Evolutionary conservation across 2,797 vertebrate genomes (phyloP).

Genomic region (Astyanax mexicanus): DNA sequence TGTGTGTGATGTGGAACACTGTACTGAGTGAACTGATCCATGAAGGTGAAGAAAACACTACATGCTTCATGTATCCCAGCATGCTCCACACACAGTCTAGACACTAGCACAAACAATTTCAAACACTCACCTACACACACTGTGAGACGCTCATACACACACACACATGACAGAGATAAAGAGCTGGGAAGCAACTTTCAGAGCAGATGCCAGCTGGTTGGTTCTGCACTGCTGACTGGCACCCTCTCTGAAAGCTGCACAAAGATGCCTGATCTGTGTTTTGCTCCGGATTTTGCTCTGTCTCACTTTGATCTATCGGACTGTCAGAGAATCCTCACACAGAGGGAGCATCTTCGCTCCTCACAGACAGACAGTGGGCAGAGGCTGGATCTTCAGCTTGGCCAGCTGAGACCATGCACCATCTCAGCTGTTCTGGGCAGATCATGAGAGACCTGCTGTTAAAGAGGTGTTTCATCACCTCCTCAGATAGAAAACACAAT

Average conservation of each 20-base stretch:
- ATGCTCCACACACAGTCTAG: neutral
- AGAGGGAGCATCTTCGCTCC: neutral
- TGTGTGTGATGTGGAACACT: too few relatives aligned
- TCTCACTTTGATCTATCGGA: conserved; percentile 41
- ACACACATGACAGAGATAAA: too few relatives aligned
- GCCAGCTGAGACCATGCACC: neutral
- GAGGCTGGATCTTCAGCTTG: neutral
- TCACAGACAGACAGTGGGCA: neutral
- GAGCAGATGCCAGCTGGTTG: conserved; percentile 28
- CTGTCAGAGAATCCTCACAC: conserved; percentile 25
- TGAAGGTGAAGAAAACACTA: neutral
- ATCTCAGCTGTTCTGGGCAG: neutral
- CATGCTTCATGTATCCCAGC: neutral
- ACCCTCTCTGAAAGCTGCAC: conserved; percentile 33
- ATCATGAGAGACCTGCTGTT: neutral
- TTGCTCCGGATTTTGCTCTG: conserved; percentile 26
- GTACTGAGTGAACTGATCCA: neutral
- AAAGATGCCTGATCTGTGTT: too few relatives aligned
- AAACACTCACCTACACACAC: too few relatives aligned
- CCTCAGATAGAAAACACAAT: neutral
- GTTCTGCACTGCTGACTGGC: neutral
- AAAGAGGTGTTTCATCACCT: neutral
- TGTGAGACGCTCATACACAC: too few relatives aligned
- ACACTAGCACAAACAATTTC: conserved; percentile 3
- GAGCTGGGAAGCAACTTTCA: conserved; percentile 25